These are phyloP conservation scores for Phataginus tetradactyla DNA, from an alignment of 2,797 vertebrate genomes.

Conservation along the genomic window DNA sequence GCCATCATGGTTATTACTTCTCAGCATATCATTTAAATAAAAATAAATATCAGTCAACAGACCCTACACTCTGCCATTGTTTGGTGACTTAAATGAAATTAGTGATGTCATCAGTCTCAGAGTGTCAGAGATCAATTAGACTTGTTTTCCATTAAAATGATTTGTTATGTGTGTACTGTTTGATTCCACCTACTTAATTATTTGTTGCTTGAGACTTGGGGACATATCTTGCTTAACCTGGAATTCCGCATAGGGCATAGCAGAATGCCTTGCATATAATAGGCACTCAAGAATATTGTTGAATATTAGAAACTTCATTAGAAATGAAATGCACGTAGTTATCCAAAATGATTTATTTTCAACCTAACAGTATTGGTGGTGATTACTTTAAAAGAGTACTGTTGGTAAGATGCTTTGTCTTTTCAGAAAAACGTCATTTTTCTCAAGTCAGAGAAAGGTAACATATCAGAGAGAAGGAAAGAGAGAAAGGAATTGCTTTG, in stretches of 20 bases:
- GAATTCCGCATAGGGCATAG: neutral
- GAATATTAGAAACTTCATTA: conserved; percentile 33
- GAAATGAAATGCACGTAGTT: conserved; percentile 59
- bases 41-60: conserved; percentile 21
- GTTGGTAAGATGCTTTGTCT: conserved; percentile 50
- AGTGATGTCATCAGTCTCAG: conserved; percentile 18
- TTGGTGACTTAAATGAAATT: conserved; percentile 38
- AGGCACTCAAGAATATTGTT: neutral
- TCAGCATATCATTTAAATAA: conserved; percentile 42
- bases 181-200: neutral
- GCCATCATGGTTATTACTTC: conserved; percentile 39
- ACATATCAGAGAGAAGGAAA: conserved; percentile 48
- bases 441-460: conserved; percentile 41
- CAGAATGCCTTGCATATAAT: neutral
- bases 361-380: neutral
- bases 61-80: neutral
- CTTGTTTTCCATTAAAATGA: conserved; percentile 54
- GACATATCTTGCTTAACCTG: neutral
- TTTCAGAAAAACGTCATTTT: conserved; percentile 64
- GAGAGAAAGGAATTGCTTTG: conserved; percentile 23
- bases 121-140: conserved; percentile 17
- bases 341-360: conserved; percentile 61
- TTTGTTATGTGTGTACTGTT: conserved; percentile 17
- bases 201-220: neutral
- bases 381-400: conserved; percentile 49